phyloP scores from a whole-genome alignment of 2,113 vertebrate genomes.

The Rhizomys pruinosus region DNA sequence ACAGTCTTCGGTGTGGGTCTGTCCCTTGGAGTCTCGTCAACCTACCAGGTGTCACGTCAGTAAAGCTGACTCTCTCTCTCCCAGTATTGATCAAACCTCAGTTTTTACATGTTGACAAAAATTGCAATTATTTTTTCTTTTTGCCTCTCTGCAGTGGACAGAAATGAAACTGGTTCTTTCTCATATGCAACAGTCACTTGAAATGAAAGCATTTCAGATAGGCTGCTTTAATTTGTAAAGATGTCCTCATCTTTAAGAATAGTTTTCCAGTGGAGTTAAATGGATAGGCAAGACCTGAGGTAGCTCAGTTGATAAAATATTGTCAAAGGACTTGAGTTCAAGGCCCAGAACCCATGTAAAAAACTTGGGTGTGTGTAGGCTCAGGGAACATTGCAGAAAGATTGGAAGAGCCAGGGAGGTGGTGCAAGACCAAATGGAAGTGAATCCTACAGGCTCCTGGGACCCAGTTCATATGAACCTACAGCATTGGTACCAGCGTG shows the following conservation, averaged over 20 bases:
- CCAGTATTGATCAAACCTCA: background rate
- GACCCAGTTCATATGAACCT: too few species aligned
- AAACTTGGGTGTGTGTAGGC: too few species aligned
- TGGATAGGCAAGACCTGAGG: background rate
- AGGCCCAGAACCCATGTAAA: background rate
- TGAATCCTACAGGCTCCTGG: too few species aligned
- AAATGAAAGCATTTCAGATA: background rate
- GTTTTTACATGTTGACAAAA: constrained; percentile 19
- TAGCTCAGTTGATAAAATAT: background rate
- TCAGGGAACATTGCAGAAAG: too few species aligned
- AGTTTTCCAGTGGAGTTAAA: background rate
- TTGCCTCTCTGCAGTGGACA: background rate
- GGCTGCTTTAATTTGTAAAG: too few species aligned
- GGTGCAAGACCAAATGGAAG: too few species aligned
- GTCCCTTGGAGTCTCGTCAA: too few species aligned
- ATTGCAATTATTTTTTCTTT: background rate
- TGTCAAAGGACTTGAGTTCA: background rate
- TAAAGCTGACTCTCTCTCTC: too few species aligned
- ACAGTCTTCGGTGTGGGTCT: too few species aligned
- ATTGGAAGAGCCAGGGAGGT: too few species aligned
- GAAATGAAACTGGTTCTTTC: constrained; percentile 26
- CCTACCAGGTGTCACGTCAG: too few species aligned
- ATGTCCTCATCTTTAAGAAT: background rate
- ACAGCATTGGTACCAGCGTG: too few species aligned
- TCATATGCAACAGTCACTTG: background rate